Evolutionary conservation across 2,888 invertebrate species (phyloP), one percentile per base, ranked within the genome.

Genomic region (Drosophila affinis): DNA sequence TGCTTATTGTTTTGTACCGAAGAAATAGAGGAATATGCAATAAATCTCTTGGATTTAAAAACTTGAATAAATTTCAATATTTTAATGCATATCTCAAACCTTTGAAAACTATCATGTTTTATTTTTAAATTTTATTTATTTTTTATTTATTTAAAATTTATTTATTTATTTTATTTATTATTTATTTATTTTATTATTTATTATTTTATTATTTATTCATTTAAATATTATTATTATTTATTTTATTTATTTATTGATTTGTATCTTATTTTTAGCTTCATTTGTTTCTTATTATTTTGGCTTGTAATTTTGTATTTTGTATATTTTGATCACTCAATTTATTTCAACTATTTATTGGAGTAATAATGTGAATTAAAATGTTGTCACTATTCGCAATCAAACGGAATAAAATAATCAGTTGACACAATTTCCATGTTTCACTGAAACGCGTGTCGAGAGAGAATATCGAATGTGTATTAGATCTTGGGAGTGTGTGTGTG

Each of bases 401-500:
- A 46, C 54, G 44, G 34, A 39, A 53, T 39, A 9, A 53, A 39
- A 32, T 14, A 18, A 39, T 34, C 12, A 6, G 67, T n/a, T 67
- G 67, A 56, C 68, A 67, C 67, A 67, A 44, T 55, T 55, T 55
- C 17, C 67, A 54, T 54, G 3, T 18, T 44, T 54, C 64, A 29
- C 47, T 27, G 7, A 21, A 55, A 24, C 39, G 47, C 63, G 75
- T 76, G 73, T 64, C 67, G 55, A 2, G n/a, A 7, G n/a, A n/a
- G 14, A 34, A 52, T 48, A 54, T 34, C 29, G 21, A 57, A 46
- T 45, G 39, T 48, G 65, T 65, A 65, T 72, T 48, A 45, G 48
- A 62, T 72, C 70, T 75, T 74, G 5, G 4, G 24, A 24, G 24
- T 24, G 76, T 76, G 72, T 75, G 18, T 18, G 18, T 18, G 18